These are phyloP conservation scores for Apoda limacodes DNA, from an alignment of 2,888 invertebrate species.

Conservation along the genomic window DNA sequence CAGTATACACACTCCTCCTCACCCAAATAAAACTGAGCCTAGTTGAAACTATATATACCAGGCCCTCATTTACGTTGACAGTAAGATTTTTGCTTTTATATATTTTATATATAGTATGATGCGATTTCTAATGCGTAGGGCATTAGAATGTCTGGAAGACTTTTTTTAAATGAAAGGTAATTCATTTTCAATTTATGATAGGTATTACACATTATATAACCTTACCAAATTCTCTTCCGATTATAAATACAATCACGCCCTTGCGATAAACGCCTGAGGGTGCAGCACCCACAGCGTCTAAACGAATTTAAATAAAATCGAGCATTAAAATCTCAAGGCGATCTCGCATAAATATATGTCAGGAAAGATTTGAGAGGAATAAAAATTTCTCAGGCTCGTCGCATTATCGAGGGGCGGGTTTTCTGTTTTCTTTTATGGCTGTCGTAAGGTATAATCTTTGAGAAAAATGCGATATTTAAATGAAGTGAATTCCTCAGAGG, in stretches of 20 bases:
- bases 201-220: too few species aligned
- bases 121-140: too few species aligned
- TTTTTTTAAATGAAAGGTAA: too few species aligned
- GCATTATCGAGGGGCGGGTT: constrained; percentile 63
- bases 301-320: constrained; percentile 69
- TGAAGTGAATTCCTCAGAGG: constrained; percentile 62
- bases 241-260: constrained; percentile 63
- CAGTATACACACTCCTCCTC: too few species aligned
- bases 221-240: constrained; percentile 36
- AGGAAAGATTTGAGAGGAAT: constrained; percentile 67
- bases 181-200: too few species aligned
- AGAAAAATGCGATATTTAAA: constrained; percentile 71
- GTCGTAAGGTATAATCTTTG: constrained; percentile 67
- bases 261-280: constrained; percentile 59
- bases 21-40: too few species aligned
- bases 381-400: constrained; percentile 66
- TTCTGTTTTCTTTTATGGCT: constrained; percentile 69
- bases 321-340: constrained; percentile 65
- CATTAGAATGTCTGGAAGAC: too few species aligned
- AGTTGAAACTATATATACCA: too few species aligned
- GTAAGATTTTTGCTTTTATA: too few species aligned
- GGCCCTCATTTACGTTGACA: too few species aligned
- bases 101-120: too few species aligned
- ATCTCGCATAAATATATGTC: constrained; percentile 66
- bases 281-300: constrained; percentile 54